Percentiles rank a stretch among this genome's conserved stretches.
phyloP scores from a whole-genome alignment of 2,797 vertebrate genomes.

The Myotis daubentonii region DNA sequence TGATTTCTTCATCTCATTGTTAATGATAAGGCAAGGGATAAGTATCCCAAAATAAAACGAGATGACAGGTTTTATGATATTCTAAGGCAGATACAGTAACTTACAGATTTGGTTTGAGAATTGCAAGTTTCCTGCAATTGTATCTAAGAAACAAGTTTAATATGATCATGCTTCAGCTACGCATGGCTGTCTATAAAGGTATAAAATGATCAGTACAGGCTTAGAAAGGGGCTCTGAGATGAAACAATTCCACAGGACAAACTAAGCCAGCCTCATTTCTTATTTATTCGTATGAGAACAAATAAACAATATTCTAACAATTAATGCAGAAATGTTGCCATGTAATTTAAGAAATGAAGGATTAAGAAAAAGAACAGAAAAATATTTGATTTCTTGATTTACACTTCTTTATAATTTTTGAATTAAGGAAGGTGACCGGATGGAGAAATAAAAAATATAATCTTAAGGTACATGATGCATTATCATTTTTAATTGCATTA shows the following conservation, averaged over 20 bases:
- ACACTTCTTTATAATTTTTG: not conserved
- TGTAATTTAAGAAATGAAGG: not conserved
- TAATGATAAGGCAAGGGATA: not conserved
- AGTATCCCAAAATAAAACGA: not conserved
- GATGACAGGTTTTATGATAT: not conserved
- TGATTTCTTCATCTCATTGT: conserved; percentile 40
- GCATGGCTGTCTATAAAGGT: not conserved
- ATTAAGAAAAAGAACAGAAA: not conserved
- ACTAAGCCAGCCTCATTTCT: not conserved
- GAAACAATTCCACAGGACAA: not conserved
- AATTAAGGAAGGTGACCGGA: not conserved
- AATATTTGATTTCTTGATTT: not conserved
- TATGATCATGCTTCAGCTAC: not conserved
- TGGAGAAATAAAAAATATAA: not conserved
- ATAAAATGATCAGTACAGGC: not conserved
- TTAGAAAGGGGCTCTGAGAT: not conserved
- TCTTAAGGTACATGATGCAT: not conserved
- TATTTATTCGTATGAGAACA: not conserved
- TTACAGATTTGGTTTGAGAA: conserved; percentile 5
- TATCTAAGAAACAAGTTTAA: conserved; percentile 23
- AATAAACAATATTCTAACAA: not conserved
- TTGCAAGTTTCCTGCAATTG: conserved; percentile 1
- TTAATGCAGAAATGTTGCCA: not conserved
- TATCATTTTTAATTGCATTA: not conserved
- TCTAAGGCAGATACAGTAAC: not conserved